A percentile compares a stretch with the other conserved stretches of the same genome.
phyloP scores from a whole-genome alignment of 1,140 invertebrate genomes.

The Eumaeus atala region DNA sequence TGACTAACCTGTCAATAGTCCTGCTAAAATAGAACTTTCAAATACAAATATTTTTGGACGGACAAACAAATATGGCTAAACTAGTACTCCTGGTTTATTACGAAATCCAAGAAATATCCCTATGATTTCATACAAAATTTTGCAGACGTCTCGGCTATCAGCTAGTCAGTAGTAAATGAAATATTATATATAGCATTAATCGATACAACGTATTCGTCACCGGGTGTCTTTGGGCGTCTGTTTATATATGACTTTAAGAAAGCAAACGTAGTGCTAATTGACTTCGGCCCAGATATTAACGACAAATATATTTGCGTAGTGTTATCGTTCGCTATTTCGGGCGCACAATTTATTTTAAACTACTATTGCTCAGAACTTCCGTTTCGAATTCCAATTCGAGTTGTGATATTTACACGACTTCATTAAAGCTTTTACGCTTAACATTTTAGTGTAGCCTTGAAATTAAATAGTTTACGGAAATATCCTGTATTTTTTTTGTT shows the following conservation, averaged over 20 bases:
- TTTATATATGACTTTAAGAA: not conserved
- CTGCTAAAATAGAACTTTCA: too few relatives aligned
- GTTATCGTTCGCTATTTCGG: constrained; percentile 3
- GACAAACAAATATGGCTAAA: too few relatives aligned
- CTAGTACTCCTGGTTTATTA: too few relatives aligned
- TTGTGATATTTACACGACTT: not conserved
- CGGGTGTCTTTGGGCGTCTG: not conserved
- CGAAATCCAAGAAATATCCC: too few relatives aligned
- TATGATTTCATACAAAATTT: too few relatives aligned
- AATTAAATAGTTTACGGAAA: not conserved
- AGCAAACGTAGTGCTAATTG: not conserved
- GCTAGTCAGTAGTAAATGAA: not conserved
- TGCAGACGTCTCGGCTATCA: too few relatives aligned
- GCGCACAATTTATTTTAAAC: constrained; percentile 6
- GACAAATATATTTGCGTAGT: not conserved
- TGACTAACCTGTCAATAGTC: too few relatives aligned
- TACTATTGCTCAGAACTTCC: not conserved
- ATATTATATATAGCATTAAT: constrained; percentile 1
- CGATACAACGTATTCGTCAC: not conserved
- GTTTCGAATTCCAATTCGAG: not conserved
- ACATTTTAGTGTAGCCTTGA: not conserved
- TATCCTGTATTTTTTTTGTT: not conserved
- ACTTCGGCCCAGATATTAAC: too few relatives aligned
- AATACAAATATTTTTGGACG: too few relatives aligned
- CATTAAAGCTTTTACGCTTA: not conserved